Percentiles rank a stretch among this genome's conserved stretches.
These are phyloP conservation scores for Terrapene triunguis DNA, from an alignment of 2,113 vertebrate species.

Conservation along the genomic window DNA sequence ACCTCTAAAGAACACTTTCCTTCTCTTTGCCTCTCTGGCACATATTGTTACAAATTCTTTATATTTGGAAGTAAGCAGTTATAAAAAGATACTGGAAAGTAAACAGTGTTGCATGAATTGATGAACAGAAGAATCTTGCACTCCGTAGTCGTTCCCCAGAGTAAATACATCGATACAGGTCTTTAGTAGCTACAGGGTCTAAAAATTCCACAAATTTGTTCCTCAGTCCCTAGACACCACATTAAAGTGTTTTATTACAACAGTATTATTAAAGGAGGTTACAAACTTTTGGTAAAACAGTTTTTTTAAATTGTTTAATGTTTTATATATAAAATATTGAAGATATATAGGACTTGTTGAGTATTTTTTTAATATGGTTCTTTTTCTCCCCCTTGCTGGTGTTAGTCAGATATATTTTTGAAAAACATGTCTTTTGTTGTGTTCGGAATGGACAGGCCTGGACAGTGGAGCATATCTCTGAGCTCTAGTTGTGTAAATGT, in stretches of 20 bases:
- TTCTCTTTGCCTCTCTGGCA: background rate
- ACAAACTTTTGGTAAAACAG: background rate
- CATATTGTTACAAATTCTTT: background rate
- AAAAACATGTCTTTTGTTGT: background rate
- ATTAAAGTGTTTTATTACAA: background rate
- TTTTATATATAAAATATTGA: background rate
- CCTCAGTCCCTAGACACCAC: background rate
- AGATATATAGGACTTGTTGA: background rate
- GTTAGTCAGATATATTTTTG: background rate
- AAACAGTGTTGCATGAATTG: background rate
- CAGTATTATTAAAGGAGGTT: background rate
- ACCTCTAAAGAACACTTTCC: background rate
- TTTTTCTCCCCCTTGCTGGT: background rate
- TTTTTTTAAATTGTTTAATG: accelerated
- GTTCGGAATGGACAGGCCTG: background rate
- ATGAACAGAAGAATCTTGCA: background rate
- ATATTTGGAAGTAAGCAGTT: background rate
- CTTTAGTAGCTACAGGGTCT: background rate
- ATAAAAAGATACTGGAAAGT: background rate
- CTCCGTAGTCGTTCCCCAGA: background rate
- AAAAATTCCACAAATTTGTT: background rate
- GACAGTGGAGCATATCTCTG: background rate
- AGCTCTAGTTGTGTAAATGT: background rate
- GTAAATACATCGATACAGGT: background rate
- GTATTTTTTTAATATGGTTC: background rate